Evolutionary conservation across 2,797 vertebrate genomes (phyloP).

Genomic region (Brachymystax lenok): DNA sequence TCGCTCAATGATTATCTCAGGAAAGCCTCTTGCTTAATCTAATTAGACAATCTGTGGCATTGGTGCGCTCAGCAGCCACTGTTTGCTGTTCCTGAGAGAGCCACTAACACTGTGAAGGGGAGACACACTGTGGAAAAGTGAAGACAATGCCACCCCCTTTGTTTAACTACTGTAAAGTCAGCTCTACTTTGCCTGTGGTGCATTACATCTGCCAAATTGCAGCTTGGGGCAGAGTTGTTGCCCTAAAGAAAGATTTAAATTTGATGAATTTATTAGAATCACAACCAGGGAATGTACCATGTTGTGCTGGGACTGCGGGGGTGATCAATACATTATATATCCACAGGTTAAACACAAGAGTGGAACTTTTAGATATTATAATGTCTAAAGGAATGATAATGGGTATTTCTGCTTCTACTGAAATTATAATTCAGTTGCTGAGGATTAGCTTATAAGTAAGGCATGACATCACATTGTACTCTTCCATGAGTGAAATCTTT

Average conservation of each 20-base stretch:
- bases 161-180: background rate
- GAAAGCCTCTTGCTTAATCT: constrained; percentile 90
- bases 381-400: background rate
- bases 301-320: background rate
- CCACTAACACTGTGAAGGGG: constrained; percentile 11
- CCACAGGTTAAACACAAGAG: background rate
- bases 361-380: background rate
- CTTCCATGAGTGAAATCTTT: background rate
- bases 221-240: constrained; percentile 13
- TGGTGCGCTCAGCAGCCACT: constrained; percentile 52
- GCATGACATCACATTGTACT: background rate
- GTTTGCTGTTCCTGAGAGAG: constrained; percentile 34
- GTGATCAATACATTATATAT: background rate
- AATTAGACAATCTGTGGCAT: constrained; percentile 85
- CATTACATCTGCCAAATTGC: background rate
- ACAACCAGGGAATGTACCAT: constrained; percentile 20
- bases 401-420: background rate
- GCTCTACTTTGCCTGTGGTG: background rate
- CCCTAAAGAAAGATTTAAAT: constrained; percentile 18
- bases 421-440: background rate
- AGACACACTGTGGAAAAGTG: background rate
- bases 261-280: constrained; percentile 29
- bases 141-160: background rate
- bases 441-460: background rate
- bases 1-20: constrained; percentile 87